Evolutionary conservation across 2,797 vertebrate species (phyloP), one percentile per base, ranked within the genome.

Genomic region (Melanotaenia boesemani): DNA sequence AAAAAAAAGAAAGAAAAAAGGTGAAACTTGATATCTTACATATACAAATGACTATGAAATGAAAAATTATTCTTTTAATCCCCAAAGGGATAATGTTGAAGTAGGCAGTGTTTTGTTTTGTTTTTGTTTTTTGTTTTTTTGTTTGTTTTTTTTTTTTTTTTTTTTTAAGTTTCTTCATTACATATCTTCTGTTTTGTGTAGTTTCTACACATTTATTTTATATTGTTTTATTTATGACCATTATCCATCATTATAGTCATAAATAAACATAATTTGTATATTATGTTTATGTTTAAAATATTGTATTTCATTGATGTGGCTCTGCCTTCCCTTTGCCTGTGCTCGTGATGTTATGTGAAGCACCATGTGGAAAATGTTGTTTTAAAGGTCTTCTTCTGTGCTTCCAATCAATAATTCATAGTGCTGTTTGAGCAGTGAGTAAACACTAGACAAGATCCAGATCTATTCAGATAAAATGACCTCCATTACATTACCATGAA

Each of bases 331-430:
- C 28, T 63, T 60, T 67, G 16, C 10, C 20, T 18, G 16, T 66
- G 3, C 16, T 2, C 46, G 24, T 44, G 3, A 24, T 63, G 9
- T 59, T 68, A 28, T 60, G 16, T 80, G 59, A 37, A 60, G 26
- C 68, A 68, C 61, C 39, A 50, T 70, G 68, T 72, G 63, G 68
- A 28, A 73, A 57, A 75, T 81, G n/a, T 61, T 74, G 61, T 61
- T 83, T 65, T 76, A 55, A 82, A 85, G 67, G 71, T 68, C 69
- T 77, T 77, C 63, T 63, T 85, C 13, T 56, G 65, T 79, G 59
- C 71, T 55, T 60, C 13, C 7, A 46, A 89, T 91, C 82, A 89
- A 90, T 92, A 82, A 90, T 88, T 87, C 82, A 93, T 81, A 52
- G 70, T 90, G 77, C 85, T 90, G 80, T 85, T 76, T 76, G 62